These are phyloP conservation scores for Takifugu ocellatus DNA, from an alignment of 2,797 vertebrate species.

Conservation along the genomic window DNA sequence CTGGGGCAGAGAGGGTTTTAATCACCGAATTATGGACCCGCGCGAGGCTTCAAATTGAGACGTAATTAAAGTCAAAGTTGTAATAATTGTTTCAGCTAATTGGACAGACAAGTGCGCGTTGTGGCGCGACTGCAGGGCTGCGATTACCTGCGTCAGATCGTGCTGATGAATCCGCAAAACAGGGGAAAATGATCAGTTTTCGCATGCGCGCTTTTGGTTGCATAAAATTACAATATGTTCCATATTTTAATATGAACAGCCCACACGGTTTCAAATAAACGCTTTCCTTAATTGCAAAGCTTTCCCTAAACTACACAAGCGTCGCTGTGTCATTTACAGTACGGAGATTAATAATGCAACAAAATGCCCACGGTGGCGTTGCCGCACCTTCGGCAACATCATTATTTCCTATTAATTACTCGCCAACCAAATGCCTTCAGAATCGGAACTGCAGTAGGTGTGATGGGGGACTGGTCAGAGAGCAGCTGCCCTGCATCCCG, in stretches of 20 bases:
- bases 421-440: constrained; percentile 60
- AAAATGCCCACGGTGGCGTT: constrained; percentile 47
- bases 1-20: constrained; percentile 86
- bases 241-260: not conserved
- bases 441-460: constrained; percentile 63
- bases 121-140: constrained; percentile 66
- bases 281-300: too few relatives aligned
- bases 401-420: constrained; percentile 73
- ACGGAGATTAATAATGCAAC: constrained; percentile 55
- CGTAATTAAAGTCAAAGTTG: constrained; percentile 94
- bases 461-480: constrained; percentile 71
- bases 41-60: constrained; percentile 92
- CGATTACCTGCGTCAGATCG: constrained; percentile 32
- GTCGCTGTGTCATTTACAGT: constrained; percentile 58
- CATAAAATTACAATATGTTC: not conserved
- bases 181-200: not conserved
- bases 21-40: constrained; percentile 86
- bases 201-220: not conserved
- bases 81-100: constrained; percentile 97
- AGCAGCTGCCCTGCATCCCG: constrained; percentile 78
- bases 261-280: not conserved
- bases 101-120: constrained; percentile 84
- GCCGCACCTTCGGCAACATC: constrained; percentile 67
- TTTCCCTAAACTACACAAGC: constrained; percentile 5
- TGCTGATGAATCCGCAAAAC: not conserved